Conservation (phyloP, 1,140 invertebrate genomes). For the Diplogasteroides magnus region DNA sequence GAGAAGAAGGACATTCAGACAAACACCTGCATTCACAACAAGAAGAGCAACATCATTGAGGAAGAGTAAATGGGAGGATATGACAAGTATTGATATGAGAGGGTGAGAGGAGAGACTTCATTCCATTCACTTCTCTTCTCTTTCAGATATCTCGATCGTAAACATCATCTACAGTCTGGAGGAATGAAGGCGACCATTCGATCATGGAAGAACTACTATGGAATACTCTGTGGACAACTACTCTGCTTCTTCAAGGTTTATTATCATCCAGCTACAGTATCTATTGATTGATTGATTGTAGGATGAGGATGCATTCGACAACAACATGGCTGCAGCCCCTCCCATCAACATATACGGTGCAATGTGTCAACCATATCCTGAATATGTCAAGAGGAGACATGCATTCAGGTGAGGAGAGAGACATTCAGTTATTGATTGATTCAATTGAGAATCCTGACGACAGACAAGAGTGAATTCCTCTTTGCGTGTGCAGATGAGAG, state of each 20-base stretch:
- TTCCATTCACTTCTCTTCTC: slow-evolving; percentile 1
- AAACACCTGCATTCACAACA: slow-evolving; percentile 89
- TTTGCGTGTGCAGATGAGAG: slow-evolving; percentile 71
- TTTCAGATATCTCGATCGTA: slow-evolving; percentile 77
- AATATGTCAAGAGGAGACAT: slow-evolving; percentile 90
- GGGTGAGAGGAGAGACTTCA: background rate
- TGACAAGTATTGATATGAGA: slow-evolving; percentile 60
- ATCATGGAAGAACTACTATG: slow-evolving; percentile 91
- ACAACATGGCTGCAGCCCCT: slow-evolving; percentile 75
- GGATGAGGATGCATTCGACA: slow-evolving; percentile 63
- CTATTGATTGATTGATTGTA: slow-evolving; percentile 61
- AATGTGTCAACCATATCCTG: slow-evolving; percentile 59
- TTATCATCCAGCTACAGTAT: background rate
- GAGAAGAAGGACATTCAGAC: slow-evolving; percentile 58
- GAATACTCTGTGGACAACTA: slow-evolving; percentile 87
- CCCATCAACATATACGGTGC: slow-evolving; percentile 72
- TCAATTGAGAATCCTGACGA: slow-evolving; percentile 53
- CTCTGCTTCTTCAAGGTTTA: slow-evolving; percentile 88
- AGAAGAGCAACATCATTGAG: slow-evolving; percentile 80
- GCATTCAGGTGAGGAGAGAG: slow-evolving; percentile 67
- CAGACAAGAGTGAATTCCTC: slow-evolving; percentile 85
- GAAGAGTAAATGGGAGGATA: slow-evolving; percentile 63
- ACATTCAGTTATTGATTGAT: slow-evolving; percentile 9
- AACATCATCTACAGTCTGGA: slow-evolving; percentile 85
- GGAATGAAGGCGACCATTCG: slow-evolving; percentile 87